Evolutionary conservation across 2,797 vertebrate genomes (phyloP), one percentile per base, ranked within the genome.

Genomic region (Masticophis lateralis): DNA sequence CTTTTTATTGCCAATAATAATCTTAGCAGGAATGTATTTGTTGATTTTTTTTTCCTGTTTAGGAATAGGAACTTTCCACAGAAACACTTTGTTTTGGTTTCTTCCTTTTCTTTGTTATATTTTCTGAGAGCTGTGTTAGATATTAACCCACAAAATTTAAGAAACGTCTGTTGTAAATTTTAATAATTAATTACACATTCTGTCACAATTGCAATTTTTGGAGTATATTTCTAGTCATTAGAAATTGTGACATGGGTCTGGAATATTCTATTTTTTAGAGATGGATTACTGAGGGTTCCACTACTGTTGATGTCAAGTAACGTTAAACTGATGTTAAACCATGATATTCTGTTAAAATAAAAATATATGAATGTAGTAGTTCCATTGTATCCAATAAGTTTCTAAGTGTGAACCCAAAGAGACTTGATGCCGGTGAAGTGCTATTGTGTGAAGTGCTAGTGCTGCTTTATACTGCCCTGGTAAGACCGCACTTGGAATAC

Each of bases 1-100:
- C 93, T 93, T 95, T 97, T 96, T 96, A 96, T 96, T 95, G 95
- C 28, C 89, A 93, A 87, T 92, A 94, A 90, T 96, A 95, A 95
- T 93, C 92, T 90, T 94, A 94, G n/a, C 90, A 91, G 83, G 91
- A 92, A 94, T 86, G 92, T 96, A 25, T 90, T 37, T 90, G 18
- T 83, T 79, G 55, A 9, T 27, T 61, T 87, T 79, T 12, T 61
- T 87, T 79, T 25, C 74, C 74, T 88, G 11, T 92, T 47, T 87
- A 91, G 88, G 69, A 22, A 32, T 61, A 61, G 20, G 91, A 93
- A 87, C 56, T 74, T 91, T 93, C 93, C 87, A 90, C 91, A 37
- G 94, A 56, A 43, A 88, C 43, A 91, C 25, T 89, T 86, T 66
- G 91, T 74, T 28, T 27, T 5, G 20, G 5, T 16, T 89, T 69